These are phyloP conservation scores for Catharus bicknelli DNA, from an alignment of 2,113 vertebrate species.

Conservation along the genomic window DNA sequence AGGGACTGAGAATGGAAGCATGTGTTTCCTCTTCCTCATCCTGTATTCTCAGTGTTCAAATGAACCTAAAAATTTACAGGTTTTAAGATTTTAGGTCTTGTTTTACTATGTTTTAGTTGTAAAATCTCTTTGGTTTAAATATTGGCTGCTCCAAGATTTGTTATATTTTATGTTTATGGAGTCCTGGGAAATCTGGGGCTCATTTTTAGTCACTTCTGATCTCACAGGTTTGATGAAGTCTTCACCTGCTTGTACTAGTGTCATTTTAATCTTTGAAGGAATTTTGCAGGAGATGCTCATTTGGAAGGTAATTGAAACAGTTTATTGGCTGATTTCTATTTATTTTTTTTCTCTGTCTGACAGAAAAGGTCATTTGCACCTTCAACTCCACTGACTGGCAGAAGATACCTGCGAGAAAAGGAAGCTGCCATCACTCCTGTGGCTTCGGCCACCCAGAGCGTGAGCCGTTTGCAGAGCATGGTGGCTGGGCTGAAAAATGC, in stretches of 20 bases:
- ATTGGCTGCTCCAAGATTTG: neutral
- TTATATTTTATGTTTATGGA: neutral
- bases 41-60: neutral
- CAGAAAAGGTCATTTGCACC: conserved; percentile 88
- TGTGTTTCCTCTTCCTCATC: neutral
- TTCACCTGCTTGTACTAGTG: fast-evolving
- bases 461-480: conserved; percentile 90
- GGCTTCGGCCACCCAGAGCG: conserved; percentile 93
- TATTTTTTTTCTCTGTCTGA: neutral
- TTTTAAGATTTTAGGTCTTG: neutral
- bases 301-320: neutral
- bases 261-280: neutral
- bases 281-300: neutral
- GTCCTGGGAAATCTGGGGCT: neutral
- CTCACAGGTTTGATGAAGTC: neutral
- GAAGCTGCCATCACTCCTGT: conserved; percentile 89
- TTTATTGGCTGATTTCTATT: neutral
- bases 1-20: neutral
- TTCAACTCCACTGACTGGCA: conserved; percentile 94
- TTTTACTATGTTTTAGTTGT: neutral
- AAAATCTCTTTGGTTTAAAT: neutral
- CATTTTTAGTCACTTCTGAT: neutral
- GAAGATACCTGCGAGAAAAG: conserved; percentile 92
- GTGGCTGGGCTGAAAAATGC: conserved; percentile 85
- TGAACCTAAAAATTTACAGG: neutral